Percentiles rank a stretch among this genome's conserved stretches.
Evolutionary conservation across 2,888 invertebrate species (phyloP).

Genomic region (Drosophila stalkeri): DNA sequence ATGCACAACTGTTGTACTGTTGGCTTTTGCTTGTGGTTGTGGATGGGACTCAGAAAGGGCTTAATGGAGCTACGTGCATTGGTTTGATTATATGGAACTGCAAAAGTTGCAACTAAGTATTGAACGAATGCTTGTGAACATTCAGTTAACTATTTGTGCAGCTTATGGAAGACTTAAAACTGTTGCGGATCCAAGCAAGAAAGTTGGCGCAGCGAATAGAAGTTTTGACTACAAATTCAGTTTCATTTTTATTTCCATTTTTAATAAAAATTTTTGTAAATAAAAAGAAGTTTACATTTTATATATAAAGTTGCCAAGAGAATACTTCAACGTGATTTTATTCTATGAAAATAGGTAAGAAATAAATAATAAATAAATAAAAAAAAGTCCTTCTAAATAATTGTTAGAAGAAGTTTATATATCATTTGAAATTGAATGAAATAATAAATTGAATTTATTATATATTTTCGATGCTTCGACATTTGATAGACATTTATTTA

Average conservation of each 20-base stretch:
- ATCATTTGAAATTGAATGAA: too few species aligned
- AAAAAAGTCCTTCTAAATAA: too few species aligned
- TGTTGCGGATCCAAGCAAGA: neutral
- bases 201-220: neutral
- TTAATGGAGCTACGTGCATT: conserved; percentile 8
- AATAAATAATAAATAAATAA: too few species aligned
- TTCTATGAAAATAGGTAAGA: too few species aligned
- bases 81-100: neutral
- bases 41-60: neutral
- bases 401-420: too few species aligned
- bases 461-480: too few species aligned
- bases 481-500: too few species aligned
- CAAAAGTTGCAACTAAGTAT: neutral
- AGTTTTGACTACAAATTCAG: neutral
- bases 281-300: neutral
- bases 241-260: neutral
- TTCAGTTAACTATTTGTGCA: conserved; percentile 3
- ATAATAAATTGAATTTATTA: too few species aligned
- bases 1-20: conserved; percentile 25
- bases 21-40: neutral
- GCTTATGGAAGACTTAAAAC: neutral
- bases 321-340: neutral
- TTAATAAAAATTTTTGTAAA: neutral
- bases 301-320: neutral
- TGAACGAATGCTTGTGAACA: neutral